phyloP scores from a whole-genome alignment of 64 coral and sea anemone species.

The Dendrophyllia cribrosa region DNA sequence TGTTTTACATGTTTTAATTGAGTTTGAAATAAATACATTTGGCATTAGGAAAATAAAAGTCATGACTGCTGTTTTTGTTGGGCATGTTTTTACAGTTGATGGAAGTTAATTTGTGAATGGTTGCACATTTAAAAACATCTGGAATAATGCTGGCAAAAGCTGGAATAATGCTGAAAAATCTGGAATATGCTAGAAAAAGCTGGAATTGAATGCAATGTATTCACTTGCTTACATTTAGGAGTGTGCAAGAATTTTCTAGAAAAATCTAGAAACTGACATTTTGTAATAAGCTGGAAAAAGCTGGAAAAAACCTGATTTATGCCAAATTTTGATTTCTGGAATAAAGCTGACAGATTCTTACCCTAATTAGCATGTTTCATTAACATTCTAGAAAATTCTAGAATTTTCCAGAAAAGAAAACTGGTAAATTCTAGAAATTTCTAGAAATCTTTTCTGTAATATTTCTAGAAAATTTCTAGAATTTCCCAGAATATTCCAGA shows the following conservation, averaged over 20 bases:
- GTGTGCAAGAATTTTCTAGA: background rate
- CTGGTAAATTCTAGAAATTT: conserved; percentile 47
- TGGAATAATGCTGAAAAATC: conserved; percentile 5
- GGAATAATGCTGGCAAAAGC: background rate
- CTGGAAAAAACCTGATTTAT: conserved; percentile 40
- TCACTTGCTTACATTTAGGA: background rate
- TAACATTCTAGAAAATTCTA: conserved; percentile 49
- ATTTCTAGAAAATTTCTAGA: conserved; percentile 17
- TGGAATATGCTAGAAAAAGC: background rate
- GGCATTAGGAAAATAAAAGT: background rate
- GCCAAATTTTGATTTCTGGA: conserved; percentile 20
- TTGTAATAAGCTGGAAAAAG: conserved; percentile 20
- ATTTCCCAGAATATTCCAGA: too few relatives aligned
- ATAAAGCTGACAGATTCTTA: conserved; percentile 13
- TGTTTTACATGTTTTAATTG: background rate
- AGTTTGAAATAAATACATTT: background rate
- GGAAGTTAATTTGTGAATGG: background rate
- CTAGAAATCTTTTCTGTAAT: conserved; percentile 8
- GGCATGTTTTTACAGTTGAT: background rate
- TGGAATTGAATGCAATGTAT: background rate
- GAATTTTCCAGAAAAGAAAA: conserved; percentile 45
- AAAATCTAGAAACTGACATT: conserved; percentile 7
- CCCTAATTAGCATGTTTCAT: conserved; percentile 50
- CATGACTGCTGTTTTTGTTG: conserved; percentile 1
- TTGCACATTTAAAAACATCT: background rate